Base-by-base conservation (phyloP, 2,113 vertebrate genomes). In the Trichomycterus rosablanca region DNA sequence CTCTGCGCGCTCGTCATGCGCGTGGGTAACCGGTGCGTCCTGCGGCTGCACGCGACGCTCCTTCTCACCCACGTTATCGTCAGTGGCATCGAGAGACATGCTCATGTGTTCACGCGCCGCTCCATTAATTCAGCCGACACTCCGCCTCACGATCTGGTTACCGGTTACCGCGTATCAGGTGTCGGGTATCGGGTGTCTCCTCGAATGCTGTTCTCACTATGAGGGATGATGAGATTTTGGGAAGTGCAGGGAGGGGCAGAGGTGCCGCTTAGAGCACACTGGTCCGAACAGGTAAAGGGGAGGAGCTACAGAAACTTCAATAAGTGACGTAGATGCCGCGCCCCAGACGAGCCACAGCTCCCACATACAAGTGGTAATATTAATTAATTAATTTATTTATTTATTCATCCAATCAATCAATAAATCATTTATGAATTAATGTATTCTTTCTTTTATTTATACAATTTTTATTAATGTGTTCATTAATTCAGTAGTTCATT, bases 151-250 rank as follows among this genome's bases (percentile, higher is more conserved):
- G 56, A 45, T 59, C 42, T 42, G 40, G 40, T 59, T 59, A 59
- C 56, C 56, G 56, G 56, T 24, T 58, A 24, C 45, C 40, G 18
- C 23, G 39, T 58, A 24, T 58, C 55, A n/a, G n/a, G n/a, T n/a
- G n/a, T n/a, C n/a, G n/a, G 56, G 40, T 58, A 24, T 58, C 40
- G 18, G 39, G 39, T 58, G 39, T 58, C 55, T 23, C 4, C 9
- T 42, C 42, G 45, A 85, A 85, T 81, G 82, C 85, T 82, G 86
- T 82, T 86, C 82, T 85, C 84, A 84, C 79, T 85, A 80, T 78
- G 84, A 80, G 66, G 80, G 72, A 81, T 84, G 23, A 22, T 43
- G n/a, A n/a, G n/a, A 44, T 32, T 4, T 14, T 5, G 55, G 11
- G 9, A 16, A 57, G 30, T 1, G 19, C 8, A 20, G 16, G 14